Evolutionary conservation across 2,113 vertebrate genomes (phyloP).

Genomic region (Porphyrio hochstetteri): DNA sequence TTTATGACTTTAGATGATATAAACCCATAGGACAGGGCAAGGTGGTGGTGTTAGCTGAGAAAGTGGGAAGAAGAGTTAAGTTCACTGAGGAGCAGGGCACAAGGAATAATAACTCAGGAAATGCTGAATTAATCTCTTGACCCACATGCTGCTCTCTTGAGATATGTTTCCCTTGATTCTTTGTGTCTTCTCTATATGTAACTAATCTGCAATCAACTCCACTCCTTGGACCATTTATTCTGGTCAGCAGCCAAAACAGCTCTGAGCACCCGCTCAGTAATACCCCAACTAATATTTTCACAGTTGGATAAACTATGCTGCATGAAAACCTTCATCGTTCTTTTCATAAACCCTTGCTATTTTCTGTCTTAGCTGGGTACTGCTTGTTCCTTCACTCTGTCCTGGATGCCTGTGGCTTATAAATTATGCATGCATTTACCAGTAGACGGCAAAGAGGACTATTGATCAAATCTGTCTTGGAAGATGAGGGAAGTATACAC

Average conservation of each 20-base stretch:
- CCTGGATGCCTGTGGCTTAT: conserved; percentile 57
- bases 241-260: conserved; percentile 25
- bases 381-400: conserved; percentile 53
- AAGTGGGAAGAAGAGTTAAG: not conserved
- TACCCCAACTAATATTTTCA: conserved; percentile 63
- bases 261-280: conserved; percentile 30
- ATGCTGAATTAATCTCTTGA: not conserved
- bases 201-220: conserved; percentile 22
- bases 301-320: conserved; percentile 60
- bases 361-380: conserved; percentile 55
- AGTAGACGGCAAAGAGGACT: conserved; percentile 41
- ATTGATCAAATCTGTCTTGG: conserved; percentile 63
- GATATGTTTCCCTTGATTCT: not conserved
- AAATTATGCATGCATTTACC: conserved; percentile 59
- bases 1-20: not conserved
- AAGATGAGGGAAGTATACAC: conserved; percentile 41
- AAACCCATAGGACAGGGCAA: not conserved
- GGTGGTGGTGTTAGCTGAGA: not conserved
- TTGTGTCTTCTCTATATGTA: not conserved
- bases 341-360: conserved; percentile 44
- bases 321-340: conserved; percentile 39
- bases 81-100: not conserved
- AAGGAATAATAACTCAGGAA: conserved; percentile 9
- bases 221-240: conserved; percentile 43
- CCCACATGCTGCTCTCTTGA: not conserved